Conservation (phyloP, 2,888 invertebrate genomes). For the Omphaloscelis lunosa region DNA sequence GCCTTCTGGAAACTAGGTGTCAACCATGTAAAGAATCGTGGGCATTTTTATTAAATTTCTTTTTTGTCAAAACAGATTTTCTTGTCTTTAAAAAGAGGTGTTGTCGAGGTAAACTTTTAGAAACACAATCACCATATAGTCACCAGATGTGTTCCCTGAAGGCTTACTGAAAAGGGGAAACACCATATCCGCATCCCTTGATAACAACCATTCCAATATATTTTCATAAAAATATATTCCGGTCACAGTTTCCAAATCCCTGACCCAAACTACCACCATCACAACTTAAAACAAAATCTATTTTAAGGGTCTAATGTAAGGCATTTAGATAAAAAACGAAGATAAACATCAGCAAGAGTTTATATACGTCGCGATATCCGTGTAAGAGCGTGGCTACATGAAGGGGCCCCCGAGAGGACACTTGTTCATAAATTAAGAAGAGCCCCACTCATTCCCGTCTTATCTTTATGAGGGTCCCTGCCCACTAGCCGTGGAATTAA, state of each 20-base stretch:
- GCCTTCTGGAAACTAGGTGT: background rate
- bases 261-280: slow-evolving; percentile 1
- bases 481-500: slow-evolving; percentile 86
- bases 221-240: background rate
- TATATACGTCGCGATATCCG: slow-evolving; percentile 72
- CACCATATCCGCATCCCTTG: background rate
- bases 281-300: slow-evolving; percentile 56
- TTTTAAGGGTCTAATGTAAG: slow-evolving; percentile 38
- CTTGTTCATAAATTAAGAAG: slow-evolving; percentile 86
- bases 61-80: background rate
- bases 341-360: slow-evolving; percentile 75
- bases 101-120: background rate
- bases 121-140: background rate
- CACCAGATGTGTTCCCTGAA: background rate
- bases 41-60: no score
- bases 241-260: background rate
- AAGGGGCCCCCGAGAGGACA: slow-evolving; percentile 73
- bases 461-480: slow-evolving; percentile 87
- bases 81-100: background rate
- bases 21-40: background rate
- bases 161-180: background rate
- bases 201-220: background rate
- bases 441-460: slow-evolving; percentile 82
- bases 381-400: slow-evolving; percentile 70
- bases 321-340: slow-evolving; percentile 69